Base-by-base conservation (phyloP, 2,797 vertebrate genomes). In the Austrolebias charrua region DNA sequence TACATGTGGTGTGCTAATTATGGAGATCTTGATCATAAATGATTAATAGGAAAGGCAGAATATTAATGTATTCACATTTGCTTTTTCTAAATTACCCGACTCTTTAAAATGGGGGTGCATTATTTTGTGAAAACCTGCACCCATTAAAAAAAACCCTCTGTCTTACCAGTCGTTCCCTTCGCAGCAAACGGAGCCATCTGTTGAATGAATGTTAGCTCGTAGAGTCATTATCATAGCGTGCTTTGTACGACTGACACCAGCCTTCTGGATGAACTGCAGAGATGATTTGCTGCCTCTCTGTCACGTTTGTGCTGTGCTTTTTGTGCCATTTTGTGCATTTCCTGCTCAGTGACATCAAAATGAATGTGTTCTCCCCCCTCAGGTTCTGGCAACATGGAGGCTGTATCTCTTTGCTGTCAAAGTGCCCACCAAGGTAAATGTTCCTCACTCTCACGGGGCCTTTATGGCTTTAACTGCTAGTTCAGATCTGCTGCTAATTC, bases 381-480 rank as follows among this genome's bases (percentile, higher is more conserved):
- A 96, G 95, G 95, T 94, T 71, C 88, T 95, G 85, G 93, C 94
- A 72, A 93, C 94, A 88, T 96, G 95, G 95, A 92, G 95, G 61
- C 92, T 96, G 80, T 95, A 95, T 90, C 90, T 96, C 69, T 95
- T 96, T 63, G 88, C 92, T 81, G 90, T 94, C 81, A 96, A 95
- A 91, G 89, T 95, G 75, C 95, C 95, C 71, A 93, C 94, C 81
- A 96, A 96, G 94, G 95, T 96, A 85, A 91, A 87, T 72, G 76
- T 74, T 71, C 72, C 62, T 51, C 38, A 13, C 77, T 79, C 74
- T 68, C 65, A 18, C 24, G 54, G 59, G 66, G 74, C 69, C 84
- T 84, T 82, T 77, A 88, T 78, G 81, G 53, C 76, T 83, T 81
- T 68, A 63, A 63, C 78, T 64, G 68, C 71, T 64, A 68, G 66